phyloP scores from a whole-genome alignment of 2,113 vertebrate species.

The Phalacrocorax aristotelis region DNA sequence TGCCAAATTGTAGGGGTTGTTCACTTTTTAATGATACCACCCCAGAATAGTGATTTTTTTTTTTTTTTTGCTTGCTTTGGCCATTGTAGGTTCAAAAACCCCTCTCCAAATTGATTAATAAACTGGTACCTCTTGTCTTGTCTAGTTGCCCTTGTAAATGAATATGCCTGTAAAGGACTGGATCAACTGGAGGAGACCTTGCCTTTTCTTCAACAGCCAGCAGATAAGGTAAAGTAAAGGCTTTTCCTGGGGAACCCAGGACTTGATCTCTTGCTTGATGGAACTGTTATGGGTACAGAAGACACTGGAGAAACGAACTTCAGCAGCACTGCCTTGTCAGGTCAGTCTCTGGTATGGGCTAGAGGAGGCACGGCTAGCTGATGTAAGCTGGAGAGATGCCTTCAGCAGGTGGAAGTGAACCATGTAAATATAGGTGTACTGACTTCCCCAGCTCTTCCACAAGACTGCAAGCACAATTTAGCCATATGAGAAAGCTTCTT shows the following conservation, averaged over 20 bases:
- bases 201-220: slow-evolving; percentile 87
- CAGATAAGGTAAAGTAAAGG: slow-evolving; percentile 82
- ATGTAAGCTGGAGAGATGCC: neutral
- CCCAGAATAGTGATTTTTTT: neutral
- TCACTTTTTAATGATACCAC: neutral
- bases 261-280: neutral
- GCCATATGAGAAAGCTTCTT: neutral
- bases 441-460: neutral
- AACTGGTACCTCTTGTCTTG: neutral
- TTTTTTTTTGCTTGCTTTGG: neutral
- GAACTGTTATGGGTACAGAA: neutral
- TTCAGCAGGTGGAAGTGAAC: neutral
- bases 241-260: neutral
- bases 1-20: neutral
- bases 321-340: neutral
- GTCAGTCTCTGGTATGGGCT: neutral
- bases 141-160: slow-evolving; percentile 85
- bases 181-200: slow-evolving; percentile 88
- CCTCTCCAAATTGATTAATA: neutral
- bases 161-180: slow-evolving; percentile 86
- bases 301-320: neutral
- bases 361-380: neutral
- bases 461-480: neutral
- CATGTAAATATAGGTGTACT: neutral
- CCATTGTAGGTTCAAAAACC: neutral